A percentile compares a stretch with the other conserved stretches of the same genome.
phyloP scores from a whole-genome alignment of 37 sponge, comb jelly and placozoan genomes.

The Chondrosia reniformis region DNA sequence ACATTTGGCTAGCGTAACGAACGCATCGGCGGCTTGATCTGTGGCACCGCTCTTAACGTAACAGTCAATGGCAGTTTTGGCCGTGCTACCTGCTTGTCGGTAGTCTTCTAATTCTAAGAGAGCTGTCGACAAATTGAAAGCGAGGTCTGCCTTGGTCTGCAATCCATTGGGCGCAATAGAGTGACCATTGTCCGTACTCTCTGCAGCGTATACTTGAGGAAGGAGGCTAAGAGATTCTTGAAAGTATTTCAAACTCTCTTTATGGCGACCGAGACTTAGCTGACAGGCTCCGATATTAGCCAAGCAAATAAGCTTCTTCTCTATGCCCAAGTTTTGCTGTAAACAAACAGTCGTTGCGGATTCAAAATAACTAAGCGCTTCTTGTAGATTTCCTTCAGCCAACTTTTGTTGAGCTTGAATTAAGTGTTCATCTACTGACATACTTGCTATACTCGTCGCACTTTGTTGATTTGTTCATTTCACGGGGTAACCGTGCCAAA shows the following conservation, averaged over 20 bases:
- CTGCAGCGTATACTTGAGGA: neutral
- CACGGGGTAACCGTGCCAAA: neutral
- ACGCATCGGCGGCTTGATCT: conserved; percentile 33
- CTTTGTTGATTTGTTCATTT: neutral
- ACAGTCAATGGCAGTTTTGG: conserved; percentile 30
- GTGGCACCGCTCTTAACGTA: conserved; percentile 33
- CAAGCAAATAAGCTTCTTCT: conserved; percentile 37
- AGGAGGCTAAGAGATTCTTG: conserved; percentile 34
- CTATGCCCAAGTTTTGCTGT: neutral
- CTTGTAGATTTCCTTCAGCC: conserved; percentile 37
- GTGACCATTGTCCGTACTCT: neutral
- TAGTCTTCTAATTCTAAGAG: conserved; percentile 31
- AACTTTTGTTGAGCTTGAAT: conserved; percentile 33
- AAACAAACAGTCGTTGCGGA: conserved; percentile 32
- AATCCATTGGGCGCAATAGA: neutral
- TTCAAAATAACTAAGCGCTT: conserved; percentile 48
- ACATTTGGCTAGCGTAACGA: conserved; percentile 27
- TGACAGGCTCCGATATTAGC: conserved; percentile 65
- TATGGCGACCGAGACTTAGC: conserved; percentile 38
- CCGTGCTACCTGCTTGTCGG: conserved; percentile 9
- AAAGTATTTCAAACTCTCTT: conserved; percentile 37
- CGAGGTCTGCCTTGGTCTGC: neutral
- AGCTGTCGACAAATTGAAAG: neutral
- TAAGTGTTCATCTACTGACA: conserved; percentile 21
- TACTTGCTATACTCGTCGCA: neutral